Conservation (phyloP, 2,113 vertebrate genomes). For the Gopherus evgoodei region DNA sequence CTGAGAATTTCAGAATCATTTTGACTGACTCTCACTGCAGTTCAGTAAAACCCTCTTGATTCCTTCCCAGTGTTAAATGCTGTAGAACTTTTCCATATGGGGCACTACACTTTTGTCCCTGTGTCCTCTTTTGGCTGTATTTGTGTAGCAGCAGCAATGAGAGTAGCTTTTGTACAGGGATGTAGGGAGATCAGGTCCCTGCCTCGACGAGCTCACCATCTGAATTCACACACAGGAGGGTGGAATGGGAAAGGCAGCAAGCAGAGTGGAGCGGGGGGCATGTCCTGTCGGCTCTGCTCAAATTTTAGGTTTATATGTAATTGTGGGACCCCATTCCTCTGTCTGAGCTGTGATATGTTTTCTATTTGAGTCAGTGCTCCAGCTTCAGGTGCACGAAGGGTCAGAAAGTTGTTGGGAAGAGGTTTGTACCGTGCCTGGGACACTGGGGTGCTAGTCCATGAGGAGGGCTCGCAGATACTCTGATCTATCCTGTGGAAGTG, state of each 20-base stretch:
- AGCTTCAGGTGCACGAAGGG: accelerated
- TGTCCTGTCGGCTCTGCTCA: background rate
- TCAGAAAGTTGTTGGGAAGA: background rate
- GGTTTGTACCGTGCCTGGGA: background rate
- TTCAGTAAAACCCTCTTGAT: background rate
- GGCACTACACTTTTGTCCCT: background rate
- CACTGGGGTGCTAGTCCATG: background rate
- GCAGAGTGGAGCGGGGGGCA: background rate
- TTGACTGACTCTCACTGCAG: background rate
- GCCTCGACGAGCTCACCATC: background rate
- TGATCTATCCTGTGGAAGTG: no score
- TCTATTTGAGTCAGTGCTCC: background rate
- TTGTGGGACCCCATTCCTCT: accelerated
- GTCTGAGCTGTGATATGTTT: background rate
- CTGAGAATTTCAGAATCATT: background rate
- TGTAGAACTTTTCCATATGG: background rate
- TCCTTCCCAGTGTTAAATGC: background rate
- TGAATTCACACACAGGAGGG: background rate
- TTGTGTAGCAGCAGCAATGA: background rate
- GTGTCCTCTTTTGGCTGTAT: background rate
- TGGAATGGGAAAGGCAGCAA: accelerated
- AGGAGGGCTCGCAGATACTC: background rate
- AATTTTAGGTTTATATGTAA: accelerated
- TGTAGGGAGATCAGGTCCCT: background rate
- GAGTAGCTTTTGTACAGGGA: background rate